Conservation (phyloP, 2,113 vertebrate species). For the Albula glossodonta region DNA sequence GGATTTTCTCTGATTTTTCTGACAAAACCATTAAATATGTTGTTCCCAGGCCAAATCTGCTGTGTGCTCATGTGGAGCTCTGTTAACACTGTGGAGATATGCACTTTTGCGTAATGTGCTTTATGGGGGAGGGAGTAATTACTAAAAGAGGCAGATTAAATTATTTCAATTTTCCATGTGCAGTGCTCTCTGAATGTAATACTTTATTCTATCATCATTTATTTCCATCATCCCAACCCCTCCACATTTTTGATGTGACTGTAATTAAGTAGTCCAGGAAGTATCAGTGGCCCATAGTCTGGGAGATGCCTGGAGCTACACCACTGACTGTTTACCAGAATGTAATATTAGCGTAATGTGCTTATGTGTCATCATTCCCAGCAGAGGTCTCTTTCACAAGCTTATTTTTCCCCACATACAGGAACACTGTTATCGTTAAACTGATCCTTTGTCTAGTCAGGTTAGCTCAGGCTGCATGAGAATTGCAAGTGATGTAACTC, state of each 20-base stretch:
- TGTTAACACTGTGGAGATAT: not conserved
- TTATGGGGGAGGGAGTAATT: not conserved
- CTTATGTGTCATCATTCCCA: constrained; percentile 4
- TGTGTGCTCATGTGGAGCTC: not conserved
- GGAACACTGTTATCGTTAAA: not conserved
- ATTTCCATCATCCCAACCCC: not conserved
- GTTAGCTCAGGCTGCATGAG: not conserved
- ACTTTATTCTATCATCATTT: not conserved
- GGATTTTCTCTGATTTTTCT: not conserved
- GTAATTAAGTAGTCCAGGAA: not conserved
- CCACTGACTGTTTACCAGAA: constrained; percentile 32
- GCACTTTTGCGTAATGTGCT: not conserved
- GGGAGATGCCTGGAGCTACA: constrained; percentile 1
- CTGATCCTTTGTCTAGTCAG: not conserved
- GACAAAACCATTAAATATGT: not conserved
- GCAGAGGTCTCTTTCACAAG: not conserved
- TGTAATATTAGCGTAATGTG: constrained; percentile 2
- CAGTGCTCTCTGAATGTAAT: not conserved
- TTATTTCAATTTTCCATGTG: not conserved
- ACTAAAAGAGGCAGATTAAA: not conserved
- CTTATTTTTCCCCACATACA: not conserved
- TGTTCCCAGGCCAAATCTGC: not conserved
- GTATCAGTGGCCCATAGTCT: not conserved
- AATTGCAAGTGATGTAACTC: not conserved
- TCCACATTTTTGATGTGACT: not conserved